Base-by-base conservation (phyloP, 2,113 vertebrate genomes). In the Psephotus haematonotus region DNA sequence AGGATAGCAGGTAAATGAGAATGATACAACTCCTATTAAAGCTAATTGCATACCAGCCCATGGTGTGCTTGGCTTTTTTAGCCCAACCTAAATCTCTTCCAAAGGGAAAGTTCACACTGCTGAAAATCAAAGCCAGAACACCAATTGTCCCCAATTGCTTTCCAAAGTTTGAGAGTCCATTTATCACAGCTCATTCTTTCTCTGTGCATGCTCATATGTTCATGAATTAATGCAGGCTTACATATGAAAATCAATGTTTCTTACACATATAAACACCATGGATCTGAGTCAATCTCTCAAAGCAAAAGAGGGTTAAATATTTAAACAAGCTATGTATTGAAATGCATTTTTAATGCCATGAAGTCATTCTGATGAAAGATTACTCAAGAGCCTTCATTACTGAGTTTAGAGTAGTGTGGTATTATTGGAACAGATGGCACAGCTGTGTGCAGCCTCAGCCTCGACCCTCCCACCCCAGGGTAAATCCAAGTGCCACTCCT, bases 231-330 rank as follows among this genome's bases (percentile, higher is more conserved):
- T 96, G 88, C 93, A 97, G 90, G 55, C 87, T 92, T 97, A 93
- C 91, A 87, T 97, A 97, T 97, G 96, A 98, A 98, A 98, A 98
- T 98, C 97, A 97, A 97, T 97, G 95, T 97, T 97, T 97, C 97
- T 93, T 95, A 94, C 95, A 93, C 97, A 91, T 97, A 98, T 97
- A 98, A 98, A 98, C 97, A 97, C 97, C 57, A n/a, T 25, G 64
- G 92, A 94, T 98, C 93, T 70, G 95, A 98, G 98, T 98, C 97
- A 98, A 98, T 98, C 96, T 97, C 92, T 98, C 97, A 96, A 97
- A 98, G 97, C 96, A 75, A 97, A 98, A 98, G 98, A 98, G 97
- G 98, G 98, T 98, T 98, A 98, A 98, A 98, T 98, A 98, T 98
- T 98, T 98, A 98, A 98, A 98, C 97, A 98, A 98, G 96, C 97